Percentiles rank a stretch among this genome's conserved stretches.
Evolutionary conservation across 2,797 vertebrate genomes (phyloP).

Genomic region (Peromyscus attwateri): DNA sequence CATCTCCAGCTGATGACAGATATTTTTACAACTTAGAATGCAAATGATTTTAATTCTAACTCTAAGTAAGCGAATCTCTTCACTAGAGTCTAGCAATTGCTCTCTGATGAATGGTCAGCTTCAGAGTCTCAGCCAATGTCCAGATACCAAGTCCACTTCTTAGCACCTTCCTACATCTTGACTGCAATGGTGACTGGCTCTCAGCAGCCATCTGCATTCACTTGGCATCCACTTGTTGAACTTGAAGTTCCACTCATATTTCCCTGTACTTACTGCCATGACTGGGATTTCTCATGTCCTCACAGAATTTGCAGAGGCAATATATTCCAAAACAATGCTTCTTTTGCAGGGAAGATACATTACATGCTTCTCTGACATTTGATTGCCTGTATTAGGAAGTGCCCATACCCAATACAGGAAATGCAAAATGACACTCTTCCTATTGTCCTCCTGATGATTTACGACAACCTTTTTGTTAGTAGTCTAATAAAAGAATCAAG

Average conservation of each 20-base stretch:
- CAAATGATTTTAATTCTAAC: conserved; percentile 18
- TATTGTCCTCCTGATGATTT: neutral
- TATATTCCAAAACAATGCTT: neutral
- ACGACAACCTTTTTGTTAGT: neutral
- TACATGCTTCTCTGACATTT: conserved; percentile 13
- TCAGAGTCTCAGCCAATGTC: neutral
- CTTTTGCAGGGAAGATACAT: neutral
- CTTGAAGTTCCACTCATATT: neutral
- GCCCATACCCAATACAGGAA: neutral
- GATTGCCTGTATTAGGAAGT: neutral
- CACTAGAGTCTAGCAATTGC: neutral
- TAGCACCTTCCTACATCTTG: neutral
- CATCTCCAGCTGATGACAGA: neutral
- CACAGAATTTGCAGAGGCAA: neutral
- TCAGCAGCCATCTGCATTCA: neutral
- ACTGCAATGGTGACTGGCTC: neutral
- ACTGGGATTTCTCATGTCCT: neutral
- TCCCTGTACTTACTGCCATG: neutral
- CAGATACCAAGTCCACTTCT: neutral
- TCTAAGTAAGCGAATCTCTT: conserved; percentile 1
- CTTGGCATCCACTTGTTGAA: neutral
- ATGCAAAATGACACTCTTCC: neutral
- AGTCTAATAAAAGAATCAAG: neutral
- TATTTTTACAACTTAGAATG: conserved; percentile 24
- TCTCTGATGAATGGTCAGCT: neutral